Base-by-base conservation (phyloP, 2,113 vertebrate genomes). In the Numenius arquata region DNA sequence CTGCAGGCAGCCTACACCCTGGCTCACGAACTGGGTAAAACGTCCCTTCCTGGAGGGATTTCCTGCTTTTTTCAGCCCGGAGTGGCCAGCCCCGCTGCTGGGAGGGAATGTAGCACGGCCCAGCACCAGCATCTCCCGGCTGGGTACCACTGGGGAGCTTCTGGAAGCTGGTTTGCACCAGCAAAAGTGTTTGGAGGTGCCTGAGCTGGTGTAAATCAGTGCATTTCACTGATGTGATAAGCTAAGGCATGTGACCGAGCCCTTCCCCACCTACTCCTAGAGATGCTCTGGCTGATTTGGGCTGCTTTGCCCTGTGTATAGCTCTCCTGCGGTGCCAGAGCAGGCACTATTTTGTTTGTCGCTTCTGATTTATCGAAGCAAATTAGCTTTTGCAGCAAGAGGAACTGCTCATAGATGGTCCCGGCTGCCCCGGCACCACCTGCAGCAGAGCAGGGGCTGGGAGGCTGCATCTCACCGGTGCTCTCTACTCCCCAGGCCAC, bases 1-100 rank as follows among this genome's bases (percentile, higher is more conserved):
- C 98, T 99, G 70, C 99, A 99, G 90, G 98, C 99, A 4, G 98
- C 99, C 85, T 99, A 99, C 98, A 99, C 99, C 5, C 97, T 99
- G 94, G 99, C 99, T 75, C 99, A 99, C 1, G 99, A 99, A 96
- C 98, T 99, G 4, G 99, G 99, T 99, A 97, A 98, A 26, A 8
- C 15, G 0, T 8, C 70, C 65, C 29, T 85, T 45, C 52, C 75
- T 6, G 36, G 10, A 10, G 3, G 8, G 27, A 15, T n/a, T 1
- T 30, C 17, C 26, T 30, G 40, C 34, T 82, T 63, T 63, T 38
- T 50, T 38, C 56, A 26, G 27, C 25, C 66, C 2, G 1, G 12
- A 3, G 0, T 5, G 41, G 41, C 41, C 94, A 53, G 7, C 4
- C 47, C 53, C 2, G 11, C 45, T 56, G 56, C 52, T 53, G 41